Conservation (phyloP, 2,888 invertebrate genomes). For the Luperina testacea region DNA sequence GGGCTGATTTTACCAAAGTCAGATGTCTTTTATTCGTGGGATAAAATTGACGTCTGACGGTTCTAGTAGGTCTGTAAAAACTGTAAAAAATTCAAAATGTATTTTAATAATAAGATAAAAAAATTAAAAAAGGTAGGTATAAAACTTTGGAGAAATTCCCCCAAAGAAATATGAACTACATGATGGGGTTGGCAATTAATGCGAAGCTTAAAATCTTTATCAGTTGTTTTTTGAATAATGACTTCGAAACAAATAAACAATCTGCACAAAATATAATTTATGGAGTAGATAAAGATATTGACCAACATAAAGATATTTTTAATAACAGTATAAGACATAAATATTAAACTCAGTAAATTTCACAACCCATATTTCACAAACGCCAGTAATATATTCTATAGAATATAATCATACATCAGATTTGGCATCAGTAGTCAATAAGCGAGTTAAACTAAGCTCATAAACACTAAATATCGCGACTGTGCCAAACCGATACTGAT, state of each 20-base stretch:
- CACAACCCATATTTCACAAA: constrained; percentile 13
- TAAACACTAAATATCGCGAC: constrained; percentile 44
- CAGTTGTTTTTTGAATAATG: background rate
- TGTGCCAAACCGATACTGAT: constrained; percentile 55
- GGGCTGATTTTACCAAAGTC: too few relatives aligned
- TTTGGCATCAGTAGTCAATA: constrained; percentile 55
- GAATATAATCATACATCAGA: constrained; percentile 46
- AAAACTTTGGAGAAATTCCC: too few relatives aligned
- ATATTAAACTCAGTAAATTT: background rate
- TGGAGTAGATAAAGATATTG: background rate
- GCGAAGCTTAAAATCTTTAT: background rate
- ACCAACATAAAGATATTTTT: constrained; percentile 5
- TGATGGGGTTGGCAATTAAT: background rate
- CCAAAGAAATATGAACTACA: background rate
- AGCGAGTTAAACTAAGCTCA: constrained; percentile 34
- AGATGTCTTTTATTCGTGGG: too few relatives aligned
- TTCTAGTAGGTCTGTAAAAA: too few relatives aligned
- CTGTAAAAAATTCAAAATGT: too few relatives aligned
- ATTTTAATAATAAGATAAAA: too few relatives aligned
- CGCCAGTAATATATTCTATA: constrained; percentile 26
- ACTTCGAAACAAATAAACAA: background rate
- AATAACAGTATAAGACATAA: background rate
- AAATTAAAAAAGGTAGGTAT: too few relatives aligned
- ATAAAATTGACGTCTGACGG: too few relatives aligned
- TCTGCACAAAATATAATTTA: background rate